Conservation (phyloP, 1,140 invertebrate genomes). For the Formica selysi region DNA sequence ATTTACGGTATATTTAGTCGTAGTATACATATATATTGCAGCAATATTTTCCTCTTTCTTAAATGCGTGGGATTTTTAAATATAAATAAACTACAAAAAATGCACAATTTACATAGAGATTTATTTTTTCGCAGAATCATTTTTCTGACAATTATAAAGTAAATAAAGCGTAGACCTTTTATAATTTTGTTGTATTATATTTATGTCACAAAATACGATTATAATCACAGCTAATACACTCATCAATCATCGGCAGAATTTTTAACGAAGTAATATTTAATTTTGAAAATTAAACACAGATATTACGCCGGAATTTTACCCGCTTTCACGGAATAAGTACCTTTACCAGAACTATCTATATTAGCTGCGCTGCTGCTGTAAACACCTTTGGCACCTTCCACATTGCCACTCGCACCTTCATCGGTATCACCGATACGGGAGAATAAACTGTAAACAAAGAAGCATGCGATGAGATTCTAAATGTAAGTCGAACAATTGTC, state of each 20-base stretch:
- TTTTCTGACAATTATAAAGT: slow-evolving; percentile 11
- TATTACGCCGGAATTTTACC: slow-evolving; percentile 79
- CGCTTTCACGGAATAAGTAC: slow-evolving; percentile 81
- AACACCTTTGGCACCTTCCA: slow-evolving; percentile 81
- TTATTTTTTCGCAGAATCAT: slow-evolving; percentile 23
- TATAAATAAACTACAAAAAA: not conserved
- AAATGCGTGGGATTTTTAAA: not conserved
- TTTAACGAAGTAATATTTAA: slow-evolving; percentile 17
- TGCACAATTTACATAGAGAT: slow-evolving; percentile 27
- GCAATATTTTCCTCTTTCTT: not conserved
- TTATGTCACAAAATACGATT: not conserved
- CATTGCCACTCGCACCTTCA: slow-evolving; percentile 75
- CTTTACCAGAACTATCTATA: slow-evolving; percentile 81
- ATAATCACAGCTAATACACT: slow-evolving; percentile 41
- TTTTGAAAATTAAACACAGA: not conserved
- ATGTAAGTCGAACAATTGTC: not conserved
- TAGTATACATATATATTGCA: not conserved
- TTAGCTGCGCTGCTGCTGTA: slow-evolving; percentile 81
- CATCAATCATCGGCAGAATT: not conserved
- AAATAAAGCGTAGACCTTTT: not conserved
- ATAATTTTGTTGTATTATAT: not conserved
- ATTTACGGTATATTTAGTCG: not conserved
- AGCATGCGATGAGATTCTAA: not conserved
- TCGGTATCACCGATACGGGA: slow-evolving; percentile 76
- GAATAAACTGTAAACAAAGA: slow-evolving; percentile 75